A percentile compares a stretch with the other conserved stretches of the same genome.
phyloP scores from a whole-genome alignment of 2,888 invertebrate species.

The Bruchidius siliquastri region DNA sequence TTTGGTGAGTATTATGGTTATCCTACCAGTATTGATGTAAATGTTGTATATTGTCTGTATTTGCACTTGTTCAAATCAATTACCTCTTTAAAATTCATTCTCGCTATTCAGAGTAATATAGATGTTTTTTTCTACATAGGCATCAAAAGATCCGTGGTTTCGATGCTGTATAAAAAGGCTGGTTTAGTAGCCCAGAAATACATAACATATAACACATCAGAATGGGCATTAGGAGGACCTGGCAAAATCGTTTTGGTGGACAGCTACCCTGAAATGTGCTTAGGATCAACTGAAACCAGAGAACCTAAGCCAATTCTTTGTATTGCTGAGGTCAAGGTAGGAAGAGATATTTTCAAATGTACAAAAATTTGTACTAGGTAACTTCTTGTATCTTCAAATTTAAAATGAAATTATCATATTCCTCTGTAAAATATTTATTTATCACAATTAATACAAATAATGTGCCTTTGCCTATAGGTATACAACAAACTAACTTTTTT shows the following conservation, averaged over 20 bases:
- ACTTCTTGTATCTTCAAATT: no score
- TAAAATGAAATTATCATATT: no score
- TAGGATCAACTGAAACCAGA: constrained; percentile 49
- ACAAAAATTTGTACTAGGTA: no score
- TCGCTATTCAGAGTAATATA: no score
- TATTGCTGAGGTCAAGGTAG: constrained; percentile 60
- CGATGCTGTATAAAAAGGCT: constrained; percentile 55
- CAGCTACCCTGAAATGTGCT: constrained; percentile 57
- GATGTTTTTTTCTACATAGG: neutral
- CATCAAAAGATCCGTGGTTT: constrained; percentile 48
- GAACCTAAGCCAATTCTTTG: constrained; percentile 58
- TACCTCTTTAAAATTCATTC: no score
- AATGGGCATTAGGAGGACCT: constrained; percentile 56
- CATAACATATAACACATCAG: constrained; percentile 47
- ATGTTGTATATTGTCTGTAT: neutral
- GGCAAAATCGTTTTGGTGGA: constrained; percentile 60
- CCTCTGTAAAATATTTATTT: no score
- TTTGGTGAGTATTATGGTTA: neutral
- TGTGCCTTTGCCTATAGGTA: no score
- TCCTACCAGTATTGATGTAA: neutral
- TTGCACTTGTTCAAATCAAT: no score
- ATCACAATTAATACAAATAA: no score
- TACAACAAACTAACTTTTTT: no score
- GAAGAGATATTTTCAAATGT: no score
- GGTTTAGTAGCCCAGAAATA: constrained; percentile 51